phyloP scores from a whole-genome alignment of 2,888 invertebrate species.

The Tenthredo distinguenda region DNA sequence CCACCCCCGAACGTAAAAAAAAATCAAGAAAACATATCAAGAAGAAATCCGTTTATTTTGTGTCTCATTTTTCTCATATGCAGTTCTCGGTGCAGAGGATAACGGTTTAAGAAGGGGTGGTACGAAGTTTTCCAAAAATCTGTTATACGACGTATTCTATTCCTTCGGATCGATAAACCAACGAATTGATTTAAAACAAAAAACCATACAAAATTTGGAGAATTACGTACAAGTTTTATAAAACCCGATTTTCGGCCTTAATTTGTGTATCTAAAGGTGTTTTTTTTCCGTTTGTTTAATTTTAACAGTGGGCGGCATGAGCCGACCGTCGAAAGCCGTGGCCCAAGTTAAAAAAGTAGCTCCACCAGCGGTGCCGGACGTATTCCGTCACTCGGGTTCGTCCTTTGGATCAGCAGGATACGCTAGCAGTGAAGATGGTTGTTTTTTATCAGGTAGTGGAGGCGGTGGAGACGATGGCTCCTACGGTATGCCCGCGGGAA shows the following conservation, averaged over 20 bases:
- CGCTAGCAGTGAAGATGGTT: slow-evolving; percentile 88
- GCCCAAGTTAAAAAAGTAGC: slow-evolving; percentile 95
- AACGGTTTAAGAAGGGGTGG: neutral
- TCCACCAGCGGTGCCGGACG: slow-evolving; percentile 92
- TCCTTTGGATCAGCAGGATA: slow-evolving; percentile 90
- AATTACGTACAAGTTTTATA: neutral
- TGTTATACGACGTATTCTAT: neutral
- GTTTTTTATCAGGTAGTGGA: slow-evolving; percentile 79
- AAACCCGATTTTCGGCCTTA: neutral
- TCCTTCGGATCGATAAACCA: neutral
- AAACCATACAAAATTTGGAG: neutral
- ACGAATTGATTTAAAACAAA: neutral
- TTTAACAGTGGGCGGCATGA: slow-evolving; percentile 91
- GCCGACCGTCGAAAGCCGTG: slow-evolving; percentile 89
- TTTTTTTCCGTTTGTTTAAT: neutral
- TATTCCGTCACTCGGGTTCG: slow-evolving; percentile 89
- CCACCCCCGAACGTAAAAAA: neutral
- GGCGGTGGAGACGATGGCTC: slow-evolving; percentile 73
- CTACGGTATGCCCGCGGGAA: slow-evolving; percentile 82
- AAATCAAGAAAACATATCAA: neutral
- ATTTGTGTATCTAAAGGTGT: neutral
- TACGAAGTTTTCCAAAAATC: neutral
- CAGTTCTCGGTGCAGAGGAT: slow-evolving; percentile 19
- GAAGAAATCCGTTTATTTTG: neutral
- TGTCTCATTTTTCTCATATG: neutral